These are phyloP conservation scores for Epicauta chinensis DNA, from an alignment of 1,140 invertebrate species.

Conservation along the genomic window DNA sequence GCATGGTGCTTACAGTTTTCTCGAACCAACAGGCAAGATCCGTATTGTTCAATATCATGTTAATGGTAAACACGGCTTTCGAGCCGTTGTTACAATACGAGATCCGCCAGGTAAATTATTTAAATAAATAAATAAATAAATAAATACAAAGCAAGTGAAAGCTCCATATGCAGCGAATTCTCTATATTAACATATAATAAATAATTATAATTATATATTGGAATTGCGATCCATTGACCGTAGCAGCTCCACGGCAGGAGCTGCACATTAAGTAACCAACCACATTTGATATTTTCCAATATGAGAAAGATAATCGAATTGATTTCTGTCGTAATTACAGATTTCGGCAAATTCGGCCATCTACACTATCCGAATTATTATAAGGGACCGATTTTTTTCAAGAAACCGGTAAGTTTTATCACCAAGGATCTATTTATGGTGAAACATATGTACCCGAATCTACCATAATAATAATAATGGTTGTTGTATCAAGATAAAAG, in stretches of 20 bases:
- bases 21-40: slow-evolving; percentile 46
- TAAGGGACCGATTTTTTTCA: slow-evolving; percentile 23
- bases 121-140: neutral
- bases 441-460: slow-evolving; percentile 19
- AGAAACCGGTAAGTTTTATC: slow-evolving; percentile 26
- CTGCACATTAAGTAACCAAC: no score
- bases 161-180: neutral
- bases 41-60: slow-evolving; percentile 47
- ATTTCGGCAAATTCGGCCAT: slow-evolving; percentile 18
- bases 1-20: slow-evolving; percentile 44
- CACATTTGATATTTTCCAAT: no score
- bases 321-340: no score
- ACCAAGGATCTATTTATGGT: slow-evolving; percentile 22
- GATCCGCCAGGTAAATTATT: slow-evolving; percentile 29
- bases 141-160: neutral
- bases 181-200: neutral
- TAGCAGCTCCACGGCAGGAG: no score
- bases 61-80: slow-evolving; percentile 43
- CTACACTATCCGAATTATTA: slow-evolving; percentile 30
- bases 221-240: slow-evolving; percentile 1
- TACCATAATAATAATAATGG: slow-evolving; percentile 9
- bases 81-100: slow-evolving; percentile 42
- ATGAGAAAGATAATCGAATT: no score
- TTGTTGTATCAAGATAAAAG: neutral
- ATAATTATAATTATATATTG: slow-evolving; percentile 1